Base-by-base conservation (phyloP, 35 echinoderm and acorn worm genomes). In the Lytechinus variegatus region DNA sequence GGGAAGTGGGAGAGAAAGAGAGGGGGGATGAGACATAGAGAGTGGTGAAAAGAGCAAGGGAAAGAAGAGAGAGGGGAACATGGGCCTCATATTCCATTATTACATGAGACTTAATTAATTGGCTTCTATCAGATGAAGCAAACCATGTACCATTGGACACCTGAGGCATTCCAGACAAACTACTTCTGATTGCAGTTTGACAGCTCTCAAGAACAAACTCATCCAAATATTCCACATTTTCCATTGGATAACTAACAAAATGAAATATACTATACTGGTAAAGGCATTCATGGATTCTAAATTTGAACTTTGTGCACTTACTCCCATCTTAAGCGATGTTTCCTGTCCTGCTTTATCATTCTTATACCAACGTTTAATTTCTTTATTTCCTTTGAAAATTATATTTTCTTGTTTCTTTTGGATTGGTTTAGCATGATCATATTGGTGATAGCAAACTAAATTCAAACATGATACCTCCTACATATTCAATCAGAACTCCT, bases 31-130 rank as follows among this genome's bases (percentile, higher is more conserved):
- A 58, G 56, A 58, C 8, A 56, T 8, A 56, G 55, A 56, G 56
- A 58, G 56, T 44, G 33, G 2, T 44, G 33, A 44, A 44, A 44
- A 44, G 33, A 44, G 33, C 33, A 2, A 44, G 33, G 33, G 2
- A 2, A 44, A 44, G 13, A 13, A 79, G 66, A 79, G 61, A 72
- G 14, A 24, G 66, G 66, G 66, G 19, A 79, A 79, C 21, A 24
- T 79, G 66, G 66, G 66, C 66, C 66, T 16, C 66, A 79, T 19
- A 79, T 79, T 79, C 66, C 66, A 79, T 79, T 79, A 79, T 79
- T 79, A 79, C 19, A 79, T 79, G 66, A 79, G 66, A 79, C 66
- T 79, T 79, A n/a, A 79, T 79, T 79, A 79, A 79, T 79, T 79
- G 66, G 66, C 66, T 79, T 79, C 19, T 24, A 79, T 79, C 66